Base-by-base conservation (phyloP, 1,140 invertebrate genomes). In the Papilio machaon region DNA sequence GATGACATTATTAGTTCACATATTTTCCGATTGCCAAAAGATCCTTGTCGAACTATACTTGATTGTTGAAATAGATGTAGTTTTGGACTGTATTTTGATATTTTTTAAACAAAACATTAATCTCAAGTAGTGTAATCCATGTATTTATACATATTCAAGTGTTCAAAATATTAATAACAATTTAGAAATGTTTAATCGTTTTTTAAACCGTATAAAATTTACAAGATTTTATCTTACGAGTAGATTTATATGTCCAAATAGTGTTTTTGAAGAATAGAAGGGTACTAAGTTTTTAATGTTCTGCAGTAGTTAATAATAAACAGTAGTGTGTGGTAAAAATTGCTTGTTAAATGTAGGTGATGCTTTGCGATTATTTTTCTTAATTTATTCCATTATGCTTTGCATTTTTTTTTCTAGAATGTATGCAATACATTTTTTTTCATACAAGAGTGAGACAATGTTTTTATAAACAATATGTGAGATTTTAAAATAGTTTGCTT, bases 141-240 rank as follows among this genome's bases (percentile, higher is more conserved):
- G 30, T 70, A 70, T 70, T 54, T 54, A 35, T 70, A 64, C 23
- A 35, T 35, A 70, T 70, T 35, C 13, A 76, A 76, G 49, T 76
- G 74, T 52, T 76, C 19, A 76, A 76, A 76, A 46, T 75, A 30
- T 23, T 64, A 64, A n/a, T 74, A 74, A 76, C 74, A 30, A 54
- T 76, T 75, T 75, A 76, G 74, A 49, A 23, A 76, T 54, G n/a
- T 76, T 76, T 76, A 76, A 70, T 70, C 23, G 11, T 70, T 35
- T 70, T 35, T 70, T 17, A 70, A 35, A 23, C 23, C 0, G 2
- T 70, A 70, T 30, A 70, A 70, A 38, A 35, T 70, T 35, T 70
- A 70, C 64, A 70, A 70, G 23, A 70, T 70, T 70, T 70, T 67
- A 8, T 23, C 60, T 15, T 70, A 35, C 23, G 23, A 35, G 64